Base-by-base conservation (phyloP, 2,113 vertebrate genomes). In the Pagrus major region DNA sequence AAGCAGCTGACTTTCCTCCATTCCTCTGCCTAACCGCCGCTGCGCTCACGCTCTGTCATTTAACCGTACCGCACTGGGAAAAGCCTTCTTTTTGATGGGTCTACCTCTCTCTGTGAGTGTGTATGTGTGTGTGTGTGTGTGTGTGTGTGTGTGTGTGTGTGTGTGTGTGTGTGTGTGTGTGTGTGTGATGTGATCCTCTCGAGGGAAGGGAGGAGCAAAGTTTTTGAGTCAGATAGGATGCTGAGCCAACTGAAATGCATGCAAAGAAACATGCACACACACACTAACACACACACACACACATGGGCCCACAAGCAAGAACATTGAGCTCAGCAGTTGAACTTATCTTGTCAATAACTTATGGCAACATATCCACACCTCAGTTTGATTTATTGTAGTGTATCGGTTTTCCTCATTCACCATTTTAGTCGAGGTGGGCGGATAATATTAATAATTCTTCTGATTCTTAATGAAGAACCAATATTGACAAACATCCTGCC, bases 21-120 rank as follows among this genome's bases (percentile, higher is more conserved):
- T 77, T 82, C 54, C 52, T 66, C 67, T 37, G 60, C 18, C 61
- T 82, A 72, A 86, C 86, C 84, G 5, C 84, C 2, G 29, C 78
- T 74, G 83, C 23, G n/a, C 68, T 85, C 76, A 20, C 54, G 18
- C 91, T 87, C 91, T 93, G 3, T 93, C 90, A 93, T 93, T 93
- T 91, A 67, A 68, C 60, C 58, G 41, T 60, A 72, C 88, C 89
- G 21, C 84, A 88, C 69, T 79, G 81, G 75, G 86, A 76, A 77
- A 84, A 84, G 71, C 66, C 69, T 74, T n/a, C 55, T 49, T 77
- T 92, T 85, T 83, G 80, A 89, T 85, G 78, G 35, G 35, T 31
- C 65, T 70, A 77, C 81, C 78, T 80, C 71, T 76, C 2, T 67
- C 37, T 81, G 33, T 76, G 55, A 37, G 67, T 63, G 55, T 18